Percentiles rank a stretch among this genome's conserved stretches.
phyloP scores from a whole-genome alignment of 2,113 vertebrate species.

The Rattus norvegicus region DNA sequence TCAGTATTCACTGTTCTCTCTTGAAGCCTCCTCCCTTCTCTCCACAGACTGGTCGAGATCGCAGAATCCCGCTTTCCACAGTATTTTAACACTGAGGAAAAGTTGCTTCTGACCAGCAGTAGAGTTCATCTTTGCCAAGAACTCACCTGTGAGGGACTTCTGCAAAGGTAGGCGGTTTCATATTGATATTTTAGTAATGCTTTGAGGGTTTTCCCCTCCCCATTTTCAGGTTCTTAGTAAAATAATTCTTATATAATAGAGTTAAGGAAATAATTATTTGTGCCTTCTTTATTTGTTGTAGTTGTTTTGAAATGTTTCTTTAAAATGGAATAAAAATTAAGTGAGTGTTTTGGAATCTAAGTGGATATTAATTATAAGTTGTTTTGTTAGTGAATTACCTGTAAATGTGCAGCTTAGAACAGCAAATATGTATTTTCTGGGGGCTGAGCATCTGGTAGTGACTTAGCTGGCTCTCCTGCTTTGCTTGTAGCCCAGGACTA shows the following conservation, averaged over 20 bases:
- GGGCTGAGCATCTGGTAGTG: neutral
- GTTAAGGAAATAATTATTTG: constrained; percentile 43
- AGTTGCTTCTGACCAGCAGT: constrained; percentile 86
- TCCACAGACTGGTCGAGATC: constrained; percentile 88
- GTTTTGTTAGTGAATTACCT: constrained; percentile 6
- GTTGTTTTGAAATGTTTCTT: constrained; percentile 36
- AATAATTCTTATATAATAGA: constrained; percentile 1
- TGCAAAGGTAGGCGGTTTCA: constrained; percentile 85
- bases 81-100: constrained; percentile 87
- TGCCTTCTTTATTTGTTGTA: constrained; percentile 10
- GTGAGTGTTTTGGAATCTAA: constrained; percentile 30
- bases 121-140: constrained; percentile 89
- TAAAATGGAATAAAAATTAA: constrained; percentile 39
- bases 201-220: neutral
- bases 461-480: neutral
- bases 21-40: neutral
- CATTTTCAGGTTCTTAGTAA: constrained; percentile 28
- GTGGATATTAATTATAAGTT: neutral
- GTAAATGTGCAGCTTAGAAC: constrained; percentile 33
- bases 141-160: constrained; percentile 89
- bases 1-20: constrained; percentile 24
- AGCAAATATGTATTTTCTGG: neutral
- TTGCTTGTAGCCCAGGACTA: neutral
- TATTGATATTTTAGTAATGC: constrained; percentile 38
- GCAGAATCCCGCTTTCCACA: constrained; percentile 88